A percentile compares a stretch with the other conserved stretches of the same genome.
phyloP scores from a whole-genome alignment of 2,888 invertebrate genomes.

The Nymphalis urticae region DNA sequence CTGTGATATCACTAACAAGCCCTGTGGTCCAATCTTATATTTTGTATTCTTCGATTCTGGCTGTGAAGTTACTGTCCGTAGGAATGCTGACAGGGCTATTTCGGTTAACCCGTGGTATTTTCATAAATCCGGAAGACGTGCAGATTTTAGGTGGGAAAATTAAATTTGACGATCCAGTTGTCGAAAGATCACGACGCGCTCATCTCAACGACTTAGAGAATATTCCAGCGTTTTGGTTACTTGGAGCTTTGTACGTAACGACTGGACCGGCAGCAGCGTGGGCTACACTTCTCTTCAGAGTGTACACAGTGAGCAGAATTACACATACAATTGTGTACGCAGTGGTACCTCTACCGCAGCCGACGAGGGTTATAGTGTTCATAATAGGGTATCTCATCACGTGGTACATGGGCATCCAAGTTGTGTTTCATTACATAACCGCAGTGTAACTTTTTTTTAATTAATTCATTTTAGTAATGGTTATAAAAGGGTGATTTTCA shows the following conservation, averaged over 20 bases:
- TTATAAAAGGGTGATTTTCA: no score
- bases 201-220: constrained; percentile 88
- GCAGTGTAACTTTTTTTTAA: constrained; percentile 29
- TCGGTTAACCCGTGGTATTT: constrained; percentile 54
- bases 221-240: constrained; percentile 84
- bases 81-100: constrained; percentile 51
- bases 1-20: constrained; percentile 30
- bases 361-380: constrained; percentile 63
- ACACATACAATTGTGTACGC: constrained; percentile 85
- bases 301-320: constrained; percentile 80
- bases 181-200: constrained; percentile 76
- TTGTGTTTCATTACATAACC: constrained; percentile 48
- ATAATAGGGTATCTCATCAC: constrained; percentile 52
- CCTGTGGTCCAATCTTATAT: constrained; percentile 62
- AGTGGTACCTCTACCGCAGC: constrained; percentile 82
- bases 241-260: constrained; percentile 82
- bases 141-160: constrained; percentile 56
- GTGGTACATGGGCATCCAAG: constrained; percentile 64
- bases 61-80: constrained; percentile 58
- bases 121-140: constrained; percentile 65
- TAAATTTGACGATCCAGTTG: constrained; percentile 59
- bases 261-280: constrained; percentile 77
- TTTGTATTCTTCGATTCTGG: constrained; percentile 62
- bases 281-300: constrained; percentile 68
- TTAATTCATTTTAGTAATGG: no score